Evolutionary conservation across 2,113 vertebrate species (phyloP).

Genomic region (Cynoglossus semilaevis): DNA sequence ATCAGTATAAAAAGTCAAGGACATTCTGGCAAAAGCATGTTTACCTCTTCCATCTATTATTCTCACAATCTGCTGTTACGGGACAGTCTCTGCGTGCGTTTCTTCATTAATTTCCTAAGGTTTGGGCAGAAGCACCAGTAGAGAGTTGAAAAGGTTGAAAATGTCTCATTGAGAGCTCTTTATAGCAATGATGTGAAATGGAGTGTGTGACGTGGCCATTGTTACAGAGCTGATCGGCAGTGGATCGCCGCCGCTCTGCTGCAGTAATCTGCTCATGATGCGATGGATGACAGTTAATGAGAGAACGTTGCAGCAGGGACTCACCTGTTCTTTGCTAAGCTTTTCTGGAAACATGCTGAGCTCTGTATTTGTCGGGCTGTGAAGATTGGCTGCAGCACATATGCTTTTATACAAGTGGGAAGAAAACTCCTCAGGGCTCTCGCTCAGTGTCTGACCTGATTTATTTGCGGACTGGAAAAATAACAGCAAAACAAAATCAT

Average conservation of each 20-base stretch:
- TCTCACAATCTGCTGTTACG: neutral
- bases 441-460: neutral
- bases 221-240: no score
- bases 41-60: neutral
- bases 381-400: neutral
- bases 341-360: conserved; percentile 15
- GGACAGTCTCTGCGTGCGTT: neutral
- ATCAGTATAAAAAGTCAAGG: neutral
- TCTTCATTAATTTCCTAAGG: no score
- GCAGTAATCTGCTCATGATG: neutral
- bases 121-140: no score
- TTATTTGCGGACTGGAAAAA: neutral
- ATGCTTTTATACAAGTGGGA: conserved; percentile 1
- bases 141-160: no score
- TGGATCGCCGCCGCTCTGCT: neutral
- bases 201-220: no score
- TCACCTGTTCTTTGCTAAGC: neutral
- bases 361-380: neutral
- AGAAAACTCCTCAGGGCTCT: neutral
- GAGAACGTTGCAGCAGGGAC: neutral
- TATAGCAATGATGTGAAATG: no score
- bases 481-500: neutral
- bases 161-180: no score
- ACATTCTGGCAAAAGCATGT: neutral
- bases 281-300: neutral